Evolutionary conservation across 1,140 invertebrate genomes (phyloP).

Genomic region (Leguminivora glycinivorella): DNA sequence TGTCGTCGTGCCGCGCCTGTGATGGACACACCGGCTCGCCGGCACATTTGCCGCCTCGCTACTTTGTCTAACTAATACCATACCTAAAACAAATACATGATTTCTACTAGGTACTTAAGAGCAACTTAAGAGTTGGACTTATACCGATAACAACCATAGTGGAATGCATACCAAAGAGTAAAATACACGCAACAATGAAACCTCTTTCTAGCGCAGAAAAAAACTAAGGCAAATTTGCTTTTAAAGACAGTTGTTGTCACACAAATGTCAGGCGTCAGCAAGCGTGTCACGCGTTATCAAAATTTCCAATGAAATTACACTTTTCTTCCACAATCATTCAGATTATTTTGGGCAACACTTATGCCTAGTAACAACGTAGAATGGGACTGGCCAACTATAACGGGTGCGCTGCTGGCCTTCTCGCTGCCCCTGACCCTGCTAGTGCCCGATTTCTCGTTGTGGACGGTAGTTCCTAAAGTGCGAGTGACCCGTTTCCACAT

Average conservation of each 20-base stretch:
- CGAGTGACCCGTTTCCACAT: conserved; percentile 56
- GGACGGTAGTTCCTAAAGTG: conserved; percentile 60
- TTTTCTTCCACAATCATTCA: neutral
- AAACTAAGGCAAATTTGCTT: neutral
- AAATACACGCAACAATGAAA: neutral
- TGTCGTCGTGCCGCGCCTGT: conserved; percentile 48
- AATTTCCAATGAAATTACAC: neutral
- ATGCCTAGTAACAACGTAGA: conserved; percentile 53
- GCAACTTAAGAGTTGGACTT: no score
- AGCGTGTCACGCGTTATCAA: neutral
- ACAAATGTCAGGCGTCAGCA: conserved; percentile 5
- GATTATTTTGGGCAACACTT: conserved; percentile 21
- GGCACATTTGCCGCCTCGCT: conserved; percentile 47
- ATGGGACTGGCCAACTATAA: conserved; percentile 46
- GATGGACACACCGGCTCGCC: conserved; percentile 45
- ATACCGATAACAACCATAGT: no score
- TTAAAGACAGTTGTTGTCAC: neutral
- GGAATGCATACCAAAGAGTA: neutral
- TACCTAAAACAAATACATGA: neutral
- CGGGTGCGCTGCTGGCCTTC: conserved; percentile 54
- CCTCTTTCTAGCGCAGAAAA: neutral
- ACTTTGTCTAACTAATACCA: conserved; percentile 31
- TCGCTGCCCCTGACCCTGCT: conserved; percentile 59
- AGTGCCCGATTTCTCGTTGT: conserved; percentile 60
- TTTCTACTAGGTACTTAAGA: neutral